Evolutionary conservation across 2,888 invertebrate genomes (phyloP).

Genomic region (Drosophila birchii): DNA sequence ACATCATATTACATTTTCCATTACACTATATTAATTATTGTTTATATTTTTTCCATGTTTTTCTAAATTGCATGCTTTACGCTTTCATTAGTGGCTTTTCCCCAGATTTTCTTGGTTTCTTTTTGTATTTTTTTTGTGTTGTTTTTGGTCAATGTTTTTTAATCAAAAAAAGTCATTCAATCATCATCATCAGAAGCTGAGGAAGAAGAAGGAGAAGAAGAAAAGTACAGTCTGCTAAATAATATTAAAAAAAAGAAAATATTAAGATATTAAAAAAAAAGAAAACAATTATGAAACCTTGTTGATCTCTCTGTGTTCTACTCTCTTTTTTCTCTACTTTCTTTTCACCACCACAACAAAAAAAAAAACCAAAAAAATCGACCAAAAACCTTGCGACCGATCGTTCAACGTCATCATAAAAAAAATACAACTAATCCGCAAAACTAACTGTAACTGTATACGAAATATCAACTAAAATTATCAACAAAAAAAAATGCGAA

Average conservation of each 20-base stretch:
- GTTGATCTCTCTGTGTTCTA: conserved; percentile 73
- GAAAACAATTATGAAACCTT: conserved; percentile 32
- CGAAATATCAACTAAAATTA: conserved; percentile 62
- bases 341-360: conserved; percentile 57
- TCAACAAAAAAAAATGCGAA: background rate
- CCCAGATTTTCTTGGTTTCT: background rate
- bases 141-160: conserved; percentile 3
- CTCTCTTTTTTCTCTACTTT: conserved; percentile 71
- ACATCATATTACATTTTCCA: conserved; percentile 10
- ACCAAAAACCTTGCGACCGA: conserved; percentile 48
- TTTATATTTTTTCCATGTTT: background rate
- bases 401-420: conserved; percentile 49
- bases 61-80: conserved; percentile 15
- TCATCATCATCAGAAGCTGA: conserved; percentile 48
- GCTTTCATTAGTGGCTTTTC: conserved; percentile 5
- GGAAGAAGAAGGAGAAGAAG: conserved; percentile 46
- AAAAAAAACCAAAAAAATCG: conserved; percentile 35
- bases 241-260: conserved; percentile 8
- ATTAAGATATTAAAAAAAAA: conserved; percentile 15
- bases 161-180: conserved; percentile 34
- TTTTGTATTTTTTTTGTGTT: conserved; percentile 1
- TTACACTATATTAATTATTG: background rate
- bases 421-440: conserved; percentile 60
- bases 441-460: conserved; percentile 59
- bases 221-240: conserved; percentile 47